Evolutionary conservation across 35 echinoderm and acorn worm species (phyloP), one percentile per base, ranked within the genome.

Genomic region (Heliocidaris tuberculata): DNA sequence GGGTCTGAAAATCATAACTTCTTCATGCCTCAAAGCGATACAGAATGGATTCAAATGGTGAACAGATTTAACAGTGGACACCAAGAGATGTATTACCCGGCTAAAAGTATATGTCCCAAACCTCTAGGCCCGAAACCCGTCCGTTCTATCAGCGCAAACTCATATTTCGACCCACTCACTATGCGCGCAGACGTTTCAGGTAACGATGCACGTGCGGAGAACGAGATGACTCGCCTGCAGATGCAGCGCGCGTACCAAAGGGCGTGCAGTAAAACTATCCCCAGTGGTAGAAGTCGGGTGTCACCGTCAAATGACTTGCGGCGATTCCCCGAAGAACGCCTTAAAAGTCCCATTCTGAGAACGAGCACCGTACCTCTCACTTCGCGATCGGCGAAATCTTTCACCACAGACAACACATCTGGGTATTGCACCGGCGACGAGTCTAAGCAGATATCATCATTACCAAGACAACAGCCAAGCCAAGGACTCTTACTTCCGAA

Each of bases 21-120:
- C 32, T 93, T 9, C 49, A 93, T 93, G 4, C 91, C 91, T 31
- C 48, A 49, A 31, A 30, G n/a, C 48, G 91, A 93, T 13, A n/a
- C 91, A 48, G 91, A 93, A 30, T 93, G 91, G 91, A 93, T 59
- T 59, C 91, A 93, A 42, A 93, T 93, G 91, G 49, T 93, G 48
- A 93, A 93, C 21, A 93, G 11, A 21, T 59, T 59, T 13, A 49
- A 93, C 47, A 12, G 30, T n/a, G 50, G 91, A 93, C 91, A 89
- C 12, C 87, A 93, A 48, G 17, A 31, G 50, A 93, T 31, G 29
- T 48, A 89, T 15, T 48, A 48, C 29, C 31, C 31, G 29, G 31
- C 31, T 31, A 32, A 9, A 89, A 89, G 87, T 89, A 13, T 48
- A 24, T 59, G 30, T 15, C 21, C 24, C 9, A 49, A 59, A 48